Conservation (phyloP, 2,888 invertebrate genomes). For the Ditula angustiorana region DNA sequence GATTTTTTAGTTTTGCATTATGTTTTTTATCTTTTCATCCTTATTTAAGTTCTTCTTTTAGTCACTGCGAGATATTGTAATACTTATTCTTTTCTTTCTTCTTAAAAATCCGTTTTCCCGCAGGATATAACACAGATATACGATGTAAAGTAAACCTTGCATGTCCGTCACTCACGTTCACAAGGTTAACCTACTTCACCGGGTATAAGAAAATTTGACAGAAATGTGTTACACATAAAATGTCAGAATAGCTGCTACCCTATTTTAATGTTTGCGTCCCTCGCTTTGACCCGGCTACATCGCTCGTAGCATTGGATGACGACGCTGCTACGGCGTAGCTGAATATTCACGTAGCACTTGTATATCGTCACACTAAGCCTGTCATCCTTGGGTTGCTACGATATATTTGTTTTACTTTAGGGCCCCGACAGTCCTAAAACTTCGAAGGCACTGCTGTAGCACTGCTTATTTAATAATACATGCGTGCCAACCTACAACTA, state of each 20-base stretch:
- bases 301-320: no score
- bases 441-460: not conserved
- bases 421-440: not conserved
- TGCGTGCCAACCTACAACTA: not conserved
- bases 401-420: not conserved
- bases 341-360: constrained; percentile 1
- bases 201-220: not conserved
- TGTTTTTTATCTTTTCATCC: no score
- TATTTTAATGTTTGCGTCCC: not conserved
- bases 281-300: not conserved
- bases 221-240: not conserved
- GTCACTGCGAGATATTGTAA: no score
- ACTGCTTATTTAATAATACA: not conserved
- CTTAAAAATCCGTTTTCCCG: no score
- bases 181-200: not conserved
- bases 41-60: no score
- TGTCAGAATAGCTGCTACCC: not conserved
- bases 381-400: no score
- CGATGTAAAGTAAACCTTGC: no score
- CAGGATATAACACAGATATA: no score
- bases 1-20: no score
- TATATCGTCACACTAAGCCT: not conserved
- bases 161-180: no score
- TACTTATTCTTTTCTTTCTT: no score
- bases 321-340: not conserved